Evolutionary conservation across 2,888 invertebrate genomes (phyloP), one percentile per base, ranked within the genome.

Genomic region (Hoplodrina blanda): DNA sequence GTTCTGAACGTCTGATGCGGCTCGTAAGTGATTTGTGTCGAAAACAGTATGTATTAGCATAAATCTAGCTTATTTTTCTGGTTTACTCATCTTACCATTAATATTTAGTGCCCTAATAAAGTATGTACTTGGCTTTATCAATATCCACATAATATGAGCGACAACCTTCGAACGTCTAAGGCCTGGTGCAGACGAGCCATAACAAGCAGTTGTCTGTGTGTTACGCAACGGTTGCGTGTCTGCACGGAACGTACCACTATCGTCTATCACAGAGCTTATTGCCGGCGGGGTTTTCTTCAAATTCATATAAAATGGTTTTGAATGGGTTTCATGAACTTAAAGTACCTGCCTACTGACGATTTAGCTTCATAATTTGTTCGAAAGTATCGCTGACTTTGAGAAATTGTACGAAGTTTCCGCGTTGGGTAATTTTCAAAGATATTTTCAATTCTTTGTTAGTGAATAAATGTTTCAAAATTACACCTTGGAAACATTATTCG

Each of bases 181-280:
- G 52, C 46, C 46, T 41, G 37, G 20, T 59, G 68, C 52, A 69
- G 68, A 73, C 63, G n/a, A 69, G 62, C 65, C 74, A 64, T 46
- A 83, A 59, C 68, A 59, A 78, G 15, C 56, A 60, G 66, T 68
- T 70, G 72, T 78, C 81, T 73, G 50, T 25, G 52, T 8, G n/a
- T 75, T 68, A 64, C 70, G 64, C 49, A 69, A 64, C 19, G 52
- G 30, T 81, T 37, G 82, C 82, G 77, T 82, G 82, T 41, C 50
- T 25, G 63, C 74, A 53, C 68, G 79, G 15, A 30, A 64, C 68
- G 46, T 64, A 56, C 46, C 59, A 25, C 54, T 66, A 25, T 70
- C 73, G 57, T 76, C 71, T 71, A 60, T 78, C 60, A 69, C 46
- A 62, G 33, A 59, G 52, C 57, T 69, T 67, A 72, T 56, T 55